A percentile compares a stretch with the other conserved stretches of the same genome.
These are phyloP conservation scores for Drosophila albomicans DNA, from an alignment of 1,140 invertebrate genomes.

Conservation along the genomic window DNA sequence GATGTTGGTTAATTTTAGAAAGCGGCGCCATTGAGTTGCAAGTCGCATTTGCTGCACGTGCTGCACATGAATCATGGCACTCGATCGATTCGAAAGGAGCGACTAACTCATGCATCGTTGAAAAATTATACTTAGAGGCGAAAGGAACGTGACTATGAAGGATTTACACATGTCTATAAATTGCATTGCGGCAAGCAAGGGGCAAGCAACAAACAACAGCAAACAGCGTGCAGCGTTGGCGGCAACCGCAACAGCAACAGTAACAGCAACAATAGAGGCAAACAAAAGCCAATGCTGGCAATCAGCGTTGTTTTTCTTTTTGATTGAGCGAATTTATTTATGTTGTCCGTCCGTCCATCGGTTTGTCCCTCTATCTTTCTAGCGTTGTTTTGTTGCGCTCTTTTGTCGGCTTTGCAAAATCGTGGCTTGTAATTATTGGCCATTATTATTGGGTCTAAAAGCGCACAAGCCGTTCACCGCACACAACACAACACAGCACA, in stretches of 20 bases:
- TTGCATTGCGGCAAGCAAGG: constrained; percentile 28
- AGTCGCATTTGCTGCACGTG: constrained; percentile 22
- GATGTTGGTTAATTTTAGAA: constrained; percentile 40
- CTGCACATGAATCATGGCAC: constrained; percentile 31
- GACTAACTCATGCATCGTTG: constrained; percentile 70
- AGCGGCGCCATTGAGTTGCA: constrained; percentile 18
- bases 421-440: constrained; percentile 78
- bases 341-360: constrained; percentile 37
- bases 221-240: constrained; percentile 19
- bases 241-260: constrained; percentile 14
- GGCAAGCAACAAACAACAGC: constrained; percentile 15
- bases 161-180: constrained; percentile 72
- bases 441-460: constrained; percentile 70
- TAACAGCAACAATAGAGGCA: constrained; percentile 12
- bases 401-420: constrained; percentile 68
- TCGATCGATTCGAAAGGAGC: constrained; percentile 55
- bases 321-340: constrained; percentile 74
- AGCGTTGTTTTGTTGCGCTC: constrained; percentile 20
- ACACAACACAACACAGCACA: no score
- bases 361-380: constrained; percentile 45
- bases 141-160: constrained; percentile 65
- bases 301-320: constrained; percentile 63
- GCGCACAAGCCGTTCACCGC: constrained; percentile 51
- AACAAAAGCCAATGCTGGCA: constrained; percentile 44
- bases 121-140: constrained; percentile 47